Percentiles rank a stretch among this genome's conserved stretches.
Conservation (phyloP, 2,888 invertebrate genomes). For the Drosophila mimica region DNA sequence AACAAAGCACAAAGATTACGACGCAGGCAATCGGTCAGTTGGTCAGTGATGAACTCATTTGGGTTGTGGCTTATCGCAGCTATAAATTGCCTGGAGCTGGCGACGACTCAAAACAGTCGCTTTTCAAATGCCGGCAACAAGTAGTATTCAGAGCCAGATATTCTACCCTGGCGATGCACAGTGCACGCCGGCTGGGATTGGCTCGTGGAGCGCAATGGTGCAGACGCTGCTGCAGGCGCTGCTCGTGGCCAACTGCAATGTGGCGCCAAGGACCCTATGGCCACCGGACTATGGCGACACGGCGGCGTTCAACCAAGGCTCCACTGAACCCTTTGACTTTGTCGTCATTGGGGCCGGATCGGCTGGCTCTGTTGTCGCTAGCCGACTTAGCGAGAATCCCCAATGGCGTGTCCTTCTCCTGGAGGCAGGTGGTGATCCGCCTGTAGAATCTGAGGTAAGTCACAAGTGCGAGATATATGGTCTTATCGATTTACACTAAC, state of each 20-base stretch:
- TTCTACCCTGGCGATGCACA: slow-evolving; percentile 37
- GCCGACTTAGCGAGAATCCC: slow-evolving; percentile 85
- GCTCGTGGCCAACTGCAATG: slow-evolving; percentile 87
- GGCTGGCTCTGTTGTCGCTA: slow-evolving; percentile 86
- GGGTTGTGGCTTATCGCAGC: slow-evolving; percentile 43
- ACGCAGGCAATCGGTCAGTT: neutral
- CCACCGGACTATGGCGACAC: slow-evolving; percentile 85
- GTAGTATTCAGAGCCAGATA: neutral
- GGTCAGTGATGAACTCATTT: neutral
- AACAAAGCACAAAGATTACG: slow-evolving; percentile 6
- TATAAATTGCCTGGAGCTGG: slow-evolving; percentile 44
- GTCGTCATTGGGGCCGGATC: slow-evolving; percentile 86
- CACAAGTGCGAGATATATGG: too few relatives aligned
- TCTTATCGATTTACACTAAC: too few relatives aligned
- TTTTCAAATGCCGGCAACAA: slow-evolving; percentile 38
- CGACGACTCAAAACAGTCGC: slow-evolving; percentile 32
- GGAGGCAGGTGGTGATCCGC: slow-evolving; percentile 86
- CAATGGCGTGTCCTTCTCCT: slow-evolving; percentile 85
- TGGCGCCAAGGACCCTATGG: slow-evolving; percentile 86
- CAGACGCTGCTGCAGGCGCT: slow-evolving; percentile 87
- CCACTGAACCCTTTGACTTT: slow-evolving; percentile 83
- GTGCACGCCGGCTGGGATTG: slow-evolving; percentile 71
- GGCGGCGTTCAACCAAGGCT: slow-evolving; percentile 27
- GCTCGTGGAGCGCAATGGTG: slow-evolving; percentile 85
- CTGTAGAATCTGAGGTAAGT: slow-evolving; percentile 83